Evolutionary conservation across 2,797 vertebrate genomes (phyloP), one percentile per base, ranked within the genome.

Genomic region (Gila robusta): DNA sequence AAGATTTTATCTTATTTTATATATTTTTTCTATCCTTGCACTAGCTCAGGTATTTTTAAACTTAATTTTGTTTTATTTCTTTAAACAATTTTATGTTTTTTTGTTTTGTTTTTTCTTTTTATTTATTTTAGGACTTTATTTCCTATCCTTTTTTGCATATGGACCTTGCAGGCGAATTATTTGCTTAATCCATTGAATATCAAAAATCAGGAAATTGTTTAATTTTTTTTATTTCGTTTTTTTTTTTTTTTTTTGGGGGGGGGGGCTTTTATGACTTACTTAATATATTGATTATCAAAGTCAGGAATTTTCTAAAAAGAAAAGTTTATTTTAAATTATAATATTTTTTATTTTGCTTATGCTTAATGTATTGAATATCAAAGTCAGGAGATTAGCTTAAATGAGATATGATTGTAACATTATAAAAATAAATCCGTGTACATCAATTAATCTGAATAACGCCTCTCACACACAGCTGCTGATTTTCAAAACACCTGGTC

Each of bases 401-500:
- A 6, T 35, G 0, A 6, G 21, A 52, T 32, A 49, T 47, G n/a
- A 16, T 44, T 44, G 1, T 26, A 14, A 12, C 12, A 26, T 41
- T 23, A 17, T 9, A 47, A 83, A 86, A 87, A 86, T 72, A 71
- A 12, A 11, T 37, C 54, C 49, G 47, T 72, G 54, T 47, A 71
- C 26, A 6, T 71, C 28, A 52, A 59, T 74, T 35, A 14, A 37
- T 81, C 44, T 67, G 64, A 87, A 83, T 62, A 81, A 37, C 26
- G 32, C 81, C 76, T 82, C 81, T 56, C 81, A 71, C 7, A 67
- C 66, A 62, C 86, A 84, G 78, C 81, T 84, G 71, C 47, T 84
- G 35, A 83, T 81, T 77, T 62, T 70, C 72, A 84, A 41, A 32
- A 17, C 86, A 81, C 79, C 74, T 62, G 62, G 62, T 35, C 9